Evolutionary conservation across 2,888 invertebrate genomes (phyloP), one percentile per base, ranked within the genome.

Genomic region (Conops quadrifasciatus): DNA sequence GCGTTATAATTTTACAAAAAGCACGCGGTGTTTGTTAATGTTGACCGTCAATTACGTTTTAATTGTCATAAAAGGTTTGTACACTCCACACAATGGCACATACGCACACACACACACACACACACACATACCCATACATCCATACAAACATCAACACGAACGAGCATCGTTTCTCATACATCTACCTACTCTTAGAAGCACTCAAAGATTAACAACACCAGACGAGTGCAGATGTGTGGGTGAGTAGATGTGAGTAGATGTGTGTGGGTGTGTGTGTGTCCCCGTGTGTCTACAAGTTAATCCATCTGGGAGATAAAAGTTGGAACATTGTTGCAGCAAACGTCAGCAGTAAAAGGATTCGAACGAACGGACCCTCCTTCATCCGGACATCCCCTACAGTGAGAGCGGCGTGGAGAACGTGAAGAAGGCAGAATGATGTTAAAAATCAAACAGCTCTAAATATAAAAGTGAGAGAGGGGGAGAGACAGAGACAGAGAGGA

Each of bases 11-110:
- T 67, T 67, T 24, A 51, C 62, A 71, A 62, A 59, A 67, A 67
- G 30, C 56, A 1, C 30, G n/a, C 63, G 30, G 13, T 51, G 30
- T 62, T 68, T 68, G 62, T 68, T 62, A 68, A 68, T 82, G 80
- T 82, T 84, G 80, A 83, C 80, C 83, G 84, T 85, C 85, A 85
- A 85, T 85, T 85, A 85, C 81, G 81, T 85, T 84, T 85, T 84
- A 85, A 85, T 85, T 85, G 85, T 81, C 81, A 81, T 85, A 83
- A 85, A 83, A 85, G 84, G 83, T 81, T 82, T 82, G 76, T 75
- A 28, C 15, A 24, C 36, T 36, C 36, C 36, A 36, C 36, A 36
- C 36, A 71, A 73, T 71, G 78, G 75, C 58, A 56, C 56, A n/a
- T 28, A 56, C 63, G 47, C 49, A 49, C 26, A 15, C 43, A 13